These are phyloP conservation scores for Scrobipalpa costella DNA, from an alignment of 2,888 invertebrate genomes.

Conservation along the genomic window DNA sequence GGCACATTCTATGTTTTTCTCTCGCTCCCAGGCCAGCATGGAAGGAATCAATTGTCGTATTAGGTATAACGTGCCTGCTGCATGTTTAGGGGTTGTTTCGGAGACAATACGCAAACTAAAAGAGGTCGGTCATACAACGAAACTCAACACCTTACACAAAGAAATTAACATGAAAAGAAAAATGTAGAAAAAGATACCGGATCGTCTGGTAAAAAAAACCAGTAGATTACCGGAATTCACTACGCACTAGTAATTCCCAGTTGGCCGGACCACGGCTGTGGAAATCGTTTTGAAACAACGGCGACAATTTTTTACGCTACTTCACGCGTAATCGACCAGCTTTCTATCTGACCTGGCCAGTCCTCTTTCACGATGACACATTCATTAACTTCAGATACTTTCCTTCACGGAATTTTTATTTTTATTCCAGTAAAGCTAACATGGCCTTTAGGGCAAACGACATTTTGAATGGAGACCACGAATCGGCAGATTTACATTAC, in stretches of 20 bases:
- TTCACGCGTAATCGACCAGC: slow-evolving; percentile 17
- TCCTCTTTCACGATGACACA: background rate
- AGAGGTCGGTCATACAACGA: no score
- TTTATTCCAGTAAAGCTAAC: no score
- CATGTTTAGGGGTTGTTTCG: no score
- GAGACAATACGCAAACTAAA: no score
- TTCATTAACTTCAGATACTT: background rate
- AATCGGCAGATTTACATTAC: no score
- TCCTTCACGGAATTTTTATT: background rate
- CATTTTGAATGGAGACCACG: no score
- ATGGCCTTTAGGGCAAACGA: no score
- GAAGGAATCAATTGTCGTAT: no score
- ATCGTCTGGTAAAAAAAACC: background rate
- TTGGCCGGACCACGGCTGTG: slow-evolving; percentile 33
- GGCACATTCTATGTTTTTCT: no score
- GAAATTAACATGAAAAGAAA: background rate
- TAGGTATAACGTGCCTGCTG: no score
- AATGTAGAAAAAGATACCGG: background rate
- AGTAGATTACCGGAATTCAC: slow-evolving; percentile 1
- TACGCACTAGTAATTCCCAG: slow-evolving; percentile 9
- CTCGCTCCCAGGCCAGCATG: no score
- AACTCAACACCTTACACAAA: no score
- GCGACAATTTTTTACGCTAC: slow-evolving; percentile 54
- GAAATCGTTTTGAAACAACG: slow-evolving; percentile 47
- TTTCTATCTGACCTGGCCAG: slow-evolving; percentile 19